Base-by-base conservation (phyloP, 2,888 invertebrate genomes). In the Petrolisthes manimaculis region DNA sequence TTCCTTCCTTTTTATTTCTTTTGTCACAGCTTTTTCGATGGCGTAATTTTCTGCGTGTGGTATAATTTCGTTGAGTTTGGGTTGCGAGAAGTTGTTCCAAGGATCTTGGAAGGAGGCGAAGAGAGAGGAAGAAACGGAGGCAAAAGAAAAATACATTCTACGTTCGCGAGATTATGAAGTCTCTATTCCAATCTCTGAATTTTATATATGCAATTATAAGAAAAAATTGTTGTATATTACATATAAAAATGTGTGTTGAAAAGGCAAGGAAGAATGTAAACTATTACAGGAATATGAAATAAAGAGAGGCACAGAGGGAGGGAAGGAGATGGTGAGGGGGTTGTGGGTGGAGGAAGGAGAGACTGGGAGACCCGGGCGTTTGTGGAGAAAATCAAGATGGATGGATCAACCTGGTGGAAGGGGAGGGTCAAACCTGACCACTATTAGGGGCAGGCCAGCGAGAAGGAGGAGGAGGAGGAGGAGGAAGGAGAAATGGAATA, bases 21-120 rank as follows among this genome's bases (percentile, higher is more conserved):
- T 9, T 61, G 61, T 61, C n/a, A n/a, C n/a, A n/a, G n/a, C 56
- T 86, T 86, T 86, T 82, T 75, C 78, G 51, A 53, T 69, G 56
- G 82, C 81, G 86, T 86, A 82, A 86, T 86, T 86, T 86, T 86
- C 71, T 81, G 82, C 67, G 82, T 51, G 61, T 69, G 82, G 82
- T 86, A 86, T 86, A 86, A 86, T 82, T 82, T 82, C 74, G 86
- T 86, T 86, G 86, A 81, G 86, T 86, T 82, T 74, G 81, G 69
- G 82, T 61, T 21, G 75, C 61, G 79, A 61, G 78, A 82, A 86
- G 75, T 55, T 81, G 81, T 61, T 69, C 79, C 79, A 85, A 78
- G 51, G 67, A 79, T 79, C 79, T 79, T 53, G 5, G 24, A 51
- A 55, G 80, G 71, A 71, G 79, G 54, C 4, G 18, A 80, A 37